Conservation (phyloP, 2,888 invertebrate genomes). For the Allolobophora icterica region DNA sequence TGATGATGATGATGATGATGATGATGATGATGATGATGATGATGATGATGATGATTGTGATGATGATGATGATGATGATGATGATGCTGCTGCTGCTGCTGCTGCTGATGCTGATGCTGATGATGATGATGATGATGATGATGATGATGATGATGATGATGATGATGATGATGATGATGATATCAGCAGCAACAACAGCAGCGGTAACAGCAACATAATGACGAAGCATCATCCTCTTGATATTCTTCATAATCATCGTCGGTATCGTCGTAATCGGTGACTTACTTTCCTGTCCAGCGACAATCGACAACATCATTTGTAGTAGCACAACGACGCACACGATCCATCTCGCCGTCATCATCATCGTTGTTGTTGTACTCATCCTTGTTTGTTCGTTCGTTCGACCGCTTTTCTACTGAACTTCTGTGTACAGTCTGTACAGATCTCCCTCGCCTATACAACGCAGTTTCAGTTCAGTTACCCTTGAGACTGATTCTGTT, state of each 20-base stretch:
- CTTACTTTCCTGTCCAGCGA: slow-evolving; percentile 21
- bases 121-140: background rate
- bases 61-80: background rate
- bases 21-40: too few relatives aligned
- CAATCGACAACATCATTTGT: slow-evolving; percentile 9
- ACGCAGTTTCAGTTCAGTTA: background rate
- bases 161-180: background rate
- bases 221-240: background rate
- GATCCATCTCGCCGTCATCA: background rate
- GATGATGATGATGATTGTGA: background rate
- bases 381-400: background rate
- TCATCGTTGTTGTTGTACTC: background rate
- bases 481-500: background rate
- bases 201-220: too few relatives aligned
- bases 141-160: too few relatives aligned
- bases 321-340: background rate
- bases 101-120: too few relatives aligned
- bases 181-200: background rate
- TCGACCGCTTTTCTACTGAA: background rate
- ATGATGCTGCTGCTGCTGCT: background rate
- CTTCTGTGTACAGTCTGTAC: background rate
- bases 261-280: background rate
- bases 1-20: background rate
- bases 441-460: background rate
- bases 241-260: background rate